Evolutionary conservation across 2,797 vertebrate genomes (phyloP).

Genomic region (Sebastes dallii): DNA sequence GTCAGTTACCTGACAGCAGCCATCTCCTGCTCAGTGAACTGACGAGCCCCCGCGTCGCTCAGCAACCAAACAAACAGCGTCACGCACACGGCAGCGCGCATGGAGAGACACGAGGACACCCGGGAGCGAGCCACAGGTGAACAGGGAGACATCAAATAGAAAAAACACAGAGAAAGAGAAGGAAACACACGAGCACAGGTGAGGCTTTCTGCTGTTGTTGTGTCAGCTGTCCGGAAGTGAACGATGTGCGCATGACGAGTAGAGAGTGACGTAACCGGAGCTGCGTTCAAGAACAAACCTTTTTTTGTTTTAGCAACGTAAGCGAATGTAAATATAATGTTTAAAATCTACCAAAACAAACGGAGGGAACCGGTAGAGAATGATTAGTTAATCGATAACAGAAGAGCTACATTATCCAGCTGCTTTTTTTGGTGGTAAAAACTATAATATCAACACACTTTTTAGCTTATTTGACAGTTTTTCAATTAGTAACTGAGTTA

Average conservation of each 20-base stretch:
- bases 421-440: not conserved
- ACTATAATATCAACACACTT: too few relatives aligned
- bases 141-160: not conserved
- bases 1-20: not conserved
- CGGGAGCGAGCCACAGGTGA: not conserved
- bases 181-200: not conserved
- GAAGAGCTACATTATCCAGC: not conserved
- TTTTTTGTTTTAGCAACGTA: too few relatives aligned
- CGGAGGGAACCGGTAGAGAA: too few relatives aligned
- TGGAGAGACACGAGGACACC: not conserved
- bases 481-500: not conserved
- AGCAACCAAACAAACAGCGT: not conserved
- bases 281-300: not conserved
- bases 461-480: not conserved
- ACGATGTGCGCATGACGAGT: not conserved
- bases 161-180: too few relatives aligned
- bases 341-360: too few relatives aligned
- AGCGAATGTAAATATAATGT: too few relatives aligned
- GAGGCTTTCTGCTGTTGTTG: not conserved
- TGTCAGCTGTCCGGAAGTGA: not conserved
- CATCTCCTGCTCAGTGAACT: not conserved
- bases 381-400: not conserved
- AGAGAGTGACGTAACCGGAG: not conserved
- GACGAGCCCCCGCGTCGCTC: not conserved
- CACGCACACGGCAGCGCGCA: not conserved